Evolutionary conservation across 2,888 invertebrate genomes (phyloP).

Genomic region (Pomacea canaliculata): DNA sequence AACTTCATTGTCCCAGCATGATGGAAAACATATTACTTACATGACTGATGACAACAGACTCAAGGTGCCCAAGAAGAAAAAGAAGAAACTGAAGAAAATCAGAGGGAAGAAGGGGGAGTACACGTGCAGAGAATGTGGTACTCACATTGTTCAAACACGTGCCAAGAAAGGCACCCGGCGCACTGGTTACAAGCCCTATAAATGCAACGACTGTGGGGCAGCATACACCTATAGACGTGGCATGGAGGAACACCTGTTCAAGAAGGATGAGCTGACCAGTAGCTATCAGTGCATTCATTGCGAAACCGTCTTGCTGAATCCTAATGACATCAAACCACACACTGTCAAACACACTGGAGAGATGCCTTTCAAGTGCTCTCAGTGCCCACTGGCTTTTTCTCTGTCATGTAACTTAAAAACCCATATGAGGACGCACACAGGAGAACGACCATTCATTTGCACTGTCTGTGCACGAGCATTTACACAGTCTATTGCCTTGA

Average conservation of each 20-base stretch:
- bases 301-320: constrained; percentile 5
- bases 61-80: constrained; percentile 4
- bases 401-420: constrained; percentile 21
- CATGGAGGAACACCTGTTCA: constrained; percentile 11
- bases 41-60: background rate
- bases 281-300: constrained; percentile 12
- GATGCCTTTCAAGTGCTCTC: constrained; percentile 14
- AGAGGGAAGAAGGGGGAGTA: background rate
- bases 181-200: background rate
- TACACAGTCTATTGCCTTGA: constrained; percentile 20
- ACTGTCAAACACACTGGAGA: constrained; percentile 2
- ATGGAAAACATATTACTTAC: too few relatives aligned
- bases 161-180: background rate
- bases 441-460: constrained; percentile 23
- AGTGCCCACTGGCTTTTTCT: constrained; percentile 22
- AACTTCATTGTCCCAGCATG: background rate
- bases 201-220: constrained; percentile 5
- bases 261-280: background rate
- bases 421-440: constrained; percentile 27
- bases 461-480: constrained; percentile 16
- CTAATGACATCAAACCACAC: constrained; percentile 8
- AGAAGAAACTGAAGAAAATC: background rate
- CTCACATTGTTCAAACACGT: background rate
- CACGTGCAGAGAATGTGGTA: constrained; percentile 6
- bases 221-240: constrained; percentile 12